Percentiles rank a stretch among this genome's conserved stretches.
These are phyloP conservation scores for Standfussiana lucernea DNA, from an alignment of 2,888 invertebrate species.

Conservation along the genomic window DNA sequence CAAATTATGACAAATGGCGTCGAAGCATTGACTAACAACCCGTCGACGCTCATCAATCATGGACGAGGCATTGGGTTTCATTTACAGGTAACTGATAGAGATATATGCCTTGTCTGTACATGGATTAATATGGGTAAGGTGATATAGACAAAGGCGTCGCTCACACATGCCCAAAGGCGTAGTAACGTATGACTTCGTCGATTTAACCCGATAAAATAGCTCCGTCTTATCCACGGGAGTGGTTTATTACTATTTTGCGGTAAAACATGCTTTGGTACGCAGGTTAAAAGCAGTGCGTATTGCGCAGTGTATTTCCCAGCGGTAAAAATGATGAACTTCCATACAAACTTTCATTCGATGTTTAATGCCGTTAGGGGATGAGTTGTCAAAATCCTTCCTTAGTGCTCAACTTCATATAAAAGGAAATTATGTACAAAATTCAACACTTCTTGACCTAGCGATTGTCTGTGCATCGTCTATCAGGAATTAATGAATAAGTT, in stretches of 20 bases:
- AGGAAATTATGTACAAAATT: background rate
- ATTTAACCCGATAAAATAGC: background rate
- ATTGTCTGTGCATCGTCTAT: background rate
- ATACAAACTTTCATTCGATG: too few relatives aligned
- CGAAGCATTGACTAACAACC: constrained; percentile 62
- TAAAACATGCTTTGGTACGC: background rate
- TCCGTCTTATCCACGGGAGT: background rate
- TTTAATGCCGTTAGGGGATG: background rate
- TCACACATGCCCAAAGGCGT: background rate
- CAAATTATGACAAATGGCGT: constrained; percentile 83
- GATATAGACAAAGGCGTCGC: constrained; percentile 4
- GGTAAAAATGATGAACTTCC: background rate
- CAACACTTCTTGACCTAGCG: background rate
- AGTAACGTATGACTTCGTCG: background rate
- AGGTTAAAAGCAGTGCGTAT: background rate
- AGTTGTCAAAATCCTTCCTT: background rate
- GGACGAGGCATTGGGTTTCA: constrained; percentile 64
- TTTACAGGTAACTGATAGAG: constrained; percentile 59
- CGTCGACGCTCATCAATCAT: constrained; percentile 73
- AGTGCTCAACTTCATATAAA: background rate
- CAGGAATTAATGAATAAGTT: background rate
- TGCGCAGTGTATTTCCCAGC: background rate
- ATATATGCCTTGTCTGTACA: constrained; percentile 36
- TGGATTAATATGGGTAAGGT: constrained; percentile 39
- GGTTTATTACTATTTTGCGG: background rate